phyloP scores from a whole-genome alignment of 53 echinoderm and acorn worm genomes.

The Apostichopus leukothele region DNA sequence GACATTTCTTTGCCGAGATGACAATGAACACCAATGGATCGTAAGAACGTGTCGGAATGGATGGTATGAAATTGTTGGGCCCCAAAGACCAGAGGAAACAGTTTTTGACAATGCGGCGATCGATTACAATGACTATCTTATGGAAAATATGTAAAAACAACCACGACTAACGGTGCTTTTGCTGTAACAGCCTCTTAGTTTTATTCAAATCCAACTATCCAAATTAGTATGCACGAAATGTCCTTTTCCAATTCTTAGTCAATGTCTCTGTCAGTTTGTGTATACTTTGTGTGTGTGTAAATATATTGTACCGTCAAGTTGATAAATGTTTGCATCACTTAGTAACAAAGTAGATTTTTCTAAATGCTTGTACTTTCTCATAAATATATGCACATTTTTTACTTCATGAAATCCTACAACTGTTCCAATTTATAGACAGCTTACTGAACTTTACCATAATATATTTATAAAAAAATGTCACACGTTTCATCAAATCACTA shows the following conservation, averaged over 20 bases:
- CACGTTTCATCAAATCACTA: no score
- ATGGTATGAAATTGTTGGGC: constrained; percentile 96
- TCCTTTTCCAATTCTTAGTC: no score
- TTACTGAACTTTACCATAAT: not conserved
- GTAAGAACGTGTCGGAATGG: constrained; percentile 95
- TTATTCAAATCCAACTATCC: not conserved
- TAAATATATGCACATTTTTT: not conserved
- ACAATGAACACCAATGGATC: constrained; percentile 97
- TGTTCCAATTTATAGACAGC: not conserved
- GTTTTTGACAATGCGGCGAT: not conserved
- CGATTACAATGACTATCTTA: not conserved
- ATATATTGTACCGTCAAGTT: not conserved
- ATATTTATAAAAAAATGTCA: no score
- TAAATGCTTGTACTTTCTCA: not conserved
- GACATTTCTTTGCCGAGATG: constrained; percentile 66
- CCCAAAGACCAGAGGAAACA: not conserved
- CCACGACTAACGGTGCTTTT: not conserved
- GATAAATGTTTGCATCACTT: not conserved
- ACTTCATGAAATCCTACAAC: not conserved
- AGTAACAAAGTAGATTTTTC: not conserved
- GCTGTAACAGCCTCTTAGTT: not conserved
- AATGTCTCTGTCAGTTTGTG: no score
- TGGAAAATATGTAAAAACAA: not conserved
- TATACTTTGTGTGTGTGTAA: not conserved
- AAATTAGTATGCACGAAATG: not conserved